Conservation (phyloP, 1,140 invertebrate genomes). For the Hyles euphorbiae region DNA sequence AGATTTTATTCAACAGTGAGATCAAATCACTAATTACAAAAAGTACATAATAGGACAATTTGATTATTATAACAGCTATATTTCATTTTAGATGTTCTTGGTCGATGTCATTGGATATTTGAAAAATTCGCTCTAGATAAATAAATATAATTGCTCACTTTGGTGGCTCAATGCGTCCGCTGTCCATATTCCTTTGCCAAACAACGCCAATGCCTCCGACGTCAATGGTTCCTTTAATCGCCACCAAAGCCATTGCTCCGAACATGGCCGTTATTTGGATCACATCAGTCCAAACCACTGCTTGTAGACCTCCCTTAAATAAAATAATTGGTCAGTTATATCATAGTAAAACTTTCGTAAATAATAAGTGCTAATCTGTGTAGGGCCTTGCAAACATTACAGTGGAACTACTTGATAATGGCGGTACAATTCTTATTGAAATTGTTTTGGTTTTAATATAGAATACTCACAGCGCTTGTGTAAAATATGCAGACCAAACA, state of each 20-base stretch:
- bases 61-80: no score
- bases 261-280: constrained; percentile 92
- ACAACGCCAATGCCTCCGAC: constrained; percentile 87
- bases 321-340: not conserved
- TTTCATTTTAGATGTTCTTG: no score
- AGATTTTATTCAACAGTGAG: no score
- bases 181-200: constrained; percentile 82
- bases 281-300: constrained; percentile 95
- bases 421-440: no score
- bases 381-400: no score
- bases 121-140: no score
- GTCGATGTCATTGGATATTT: no score
- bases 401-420: no score
- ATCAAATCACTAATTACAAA: no score
- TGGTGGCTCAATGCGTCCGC: constrained; percentile 84
- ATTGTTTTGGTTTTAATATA: not conserved
- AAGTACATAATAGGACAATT: no score
- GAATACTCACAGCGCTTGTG: constrained; percentile 86
- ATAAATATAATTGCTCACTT: constrained; percentile 75
- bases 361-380: not conserved
- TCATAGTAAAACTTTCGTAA: not conserved
- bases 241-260: constrained; percentile 86
- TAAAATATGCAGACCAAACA: constrained; percentile 95
- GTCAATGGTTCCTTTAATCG: constrained; percentile 87
- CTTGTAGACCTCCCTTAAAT: constrained; percentile 90